Evolutionary conservation across 2,113 vertebrate species (phyloP).

Genomic region (Paradoxurus hermaphroditus): DNA sequence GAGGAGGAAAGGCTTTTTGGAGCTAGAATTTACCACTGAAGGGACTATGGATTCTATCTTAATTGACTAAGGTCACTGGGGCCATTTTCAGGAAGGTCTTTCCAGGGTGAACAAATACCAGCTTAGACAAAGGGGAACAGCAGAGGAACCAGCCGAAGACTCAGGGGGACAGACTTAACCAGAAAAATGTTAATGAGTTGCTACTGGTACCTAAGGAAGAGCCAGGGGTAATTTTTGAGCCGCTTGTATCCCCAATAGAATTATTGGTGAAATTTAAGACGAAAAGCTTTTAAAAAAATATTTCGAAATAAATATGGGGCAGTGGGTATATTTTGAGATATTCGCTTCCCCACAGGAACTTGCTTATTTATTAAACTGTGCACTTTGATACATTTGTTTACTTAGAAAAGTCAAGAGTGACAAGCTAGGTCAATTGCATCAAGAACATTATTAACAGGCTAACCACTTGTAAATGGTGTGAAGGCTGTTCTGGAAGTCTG

Average conservation of each 20-base stretch:
- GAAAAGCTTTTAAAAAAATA: background rate
- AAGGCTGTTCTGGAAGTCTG: conserved; percentile 15
- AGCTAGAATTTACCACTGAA: conserved; percentile 27
- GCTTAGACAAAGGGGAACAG: background rate
- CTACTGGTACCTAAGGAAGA: background rate
- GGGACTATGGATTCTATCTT: background rate
- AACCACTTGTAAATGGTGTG: background rate
- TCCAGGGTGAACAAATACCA: background rate
- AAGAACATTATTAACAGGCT: conserved; percentile 10
- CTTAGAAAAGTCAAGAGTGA: conserved; percentile 64
- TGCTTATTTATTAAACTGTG: conserved; percentile 28
- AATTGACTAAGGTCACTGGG: conserved; percentile 45
- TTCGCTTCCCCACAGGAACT: background rate
- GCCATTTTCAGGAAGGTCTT: conserved; percentile 18
- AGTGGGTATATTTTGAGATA: background rate
- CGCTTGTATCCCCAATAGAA: background rate
- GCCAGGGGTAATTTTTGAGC: background rate
- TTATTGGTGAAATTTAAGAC: conserved; percentile 7
- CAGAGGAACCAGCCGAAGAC: background rate
- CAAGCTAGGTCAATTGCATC: background rate
- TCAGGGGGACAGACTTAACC: background rate
- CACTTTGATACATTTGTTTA: conserved; percentile 43
- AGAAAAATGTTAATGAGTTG: background rate
- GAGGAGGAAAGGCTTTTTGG: conserved; percentile 24
- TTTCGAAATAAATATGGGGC: conserved; percentile 34